Evolutionary conservation across 2,888 invertebrate species (phyloP).

Genomic region (Tortrix viridana): DNA sequence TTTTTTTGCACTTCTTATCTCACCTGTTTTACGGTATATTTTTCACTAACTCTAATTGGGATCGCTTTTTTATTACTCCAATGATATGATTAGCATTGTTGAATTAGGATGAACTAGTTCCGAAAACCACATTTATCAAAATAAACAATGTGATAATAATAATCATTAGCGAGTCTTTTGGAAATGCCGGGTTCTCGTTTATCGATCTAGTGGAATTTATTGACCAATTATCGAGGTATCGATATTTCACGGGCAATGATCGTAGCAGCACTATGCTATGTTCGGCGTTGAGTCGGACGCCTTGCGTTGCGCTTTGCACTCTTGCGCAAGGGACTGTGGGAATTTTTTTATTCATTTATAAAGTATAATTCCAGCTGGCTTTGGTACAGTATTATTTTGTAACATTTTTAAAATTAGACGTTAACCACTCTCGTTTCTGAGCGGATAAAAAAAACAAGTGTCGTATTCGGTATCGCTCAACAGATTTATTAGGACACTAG

Average conservation of each 20-base stretch:
- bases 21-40: constrained; percentile 30
- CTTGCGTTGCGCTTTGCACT: not conserved
- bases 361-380: not conserved
- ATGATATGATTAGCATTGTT: constrained; percentile 48
- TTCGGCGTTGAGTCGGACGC: not conserved
- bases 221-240: constrained; percentile 59
- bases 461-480: too few species aligned
- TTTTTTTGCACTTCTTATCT: constrained; percentile 42
- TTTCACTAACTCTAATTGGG: constrained; percentile 9
- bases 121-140: constrained; percentile 24
- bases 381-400: too few species aligned
- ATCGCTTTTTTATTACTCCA: constrained; percentile 20
- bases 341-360: not conserved
- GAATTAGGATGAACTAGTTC: constrained; percentile 34
- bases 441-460: too few species aligned
- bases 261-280: constrained; percentile 53
- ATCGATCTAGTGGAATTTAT: constrained; percentile 49
- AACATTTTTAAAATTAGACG: too few species aligned
- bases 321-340: constrained; percentile 9
- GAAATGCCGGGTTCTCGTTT: constrained; percentile 1
- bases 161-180: constrained; percentile 2
- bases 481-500: too few species aligned
- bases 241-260: constrained; percentile 64
- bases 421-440: too few species aligned
- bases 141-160: constrained; percentile 25